phyloP scores from a whole-genome alignment of 1,140 invertebrate species.

The Geopemphigus sp. region DNA sequence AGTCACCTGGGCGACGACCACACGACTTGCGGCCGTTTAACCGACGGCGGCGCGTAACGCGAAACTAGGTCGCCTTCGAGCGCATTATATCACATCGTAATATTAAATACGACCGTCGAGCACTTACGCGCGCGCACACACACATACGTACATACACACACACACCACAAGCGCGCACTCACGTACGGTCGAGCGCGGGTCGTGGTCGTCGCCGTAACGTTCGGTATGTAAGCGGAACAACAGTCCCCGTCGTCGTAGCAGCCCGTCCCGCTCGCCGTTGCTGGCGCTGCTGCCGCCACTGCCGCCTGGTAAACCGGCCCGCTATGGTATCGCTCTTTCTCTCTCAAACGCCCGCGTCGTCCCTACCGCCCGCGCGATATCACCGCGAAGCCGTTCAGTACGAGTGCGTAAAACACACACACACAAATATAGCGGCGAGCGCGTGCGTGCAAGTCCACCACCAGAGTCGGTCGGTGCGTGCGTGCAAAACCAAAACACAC shows the following conservation, averaged over 20 bases:
- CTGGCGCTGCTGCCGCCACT: not conserved
- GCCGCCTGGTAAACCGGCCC: not conserved
- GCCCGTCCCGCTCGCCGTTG: not conserved
- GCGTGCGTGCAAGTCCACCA: not conserved
- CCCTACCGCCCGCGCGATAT: not conserved
- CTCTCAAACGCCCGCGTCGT: not conserved
- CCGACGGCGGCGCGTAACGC: conserved; percentile 30
- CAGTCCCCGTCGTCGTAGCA: not conserved
- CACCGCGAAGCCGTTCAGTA: not conserved
- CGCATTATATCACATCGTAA: conserved; percentile 21
- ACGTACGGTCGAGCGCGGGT: not conserved
- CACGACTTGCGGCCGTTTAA: conserved; percentile 27
- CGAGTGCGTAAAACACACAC: not conserved
- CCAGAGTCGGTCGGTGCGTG: not conserved
- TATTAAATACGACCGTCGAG: not conserved
- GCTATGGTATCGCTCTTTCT: not conserved
- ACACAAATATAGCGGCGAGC: too few relatives aligned
- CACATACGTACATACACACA: not conserved
- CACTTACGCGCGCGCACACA: conserved; percentile 13
- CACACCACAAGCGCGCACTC: not conserved
- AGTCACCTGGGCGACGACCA: conserved; percentile 40
- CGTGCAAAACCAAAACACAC: not conserved
- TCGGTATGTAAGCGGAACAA: not conserved
- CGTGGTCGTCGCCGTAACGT: not conserved
- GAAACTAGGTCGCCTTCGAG: conserved; percentile 41